phyloP scores from a whole-genome alignment of 2,888 invertebrate species.

The Netelia inedita region DNA sequence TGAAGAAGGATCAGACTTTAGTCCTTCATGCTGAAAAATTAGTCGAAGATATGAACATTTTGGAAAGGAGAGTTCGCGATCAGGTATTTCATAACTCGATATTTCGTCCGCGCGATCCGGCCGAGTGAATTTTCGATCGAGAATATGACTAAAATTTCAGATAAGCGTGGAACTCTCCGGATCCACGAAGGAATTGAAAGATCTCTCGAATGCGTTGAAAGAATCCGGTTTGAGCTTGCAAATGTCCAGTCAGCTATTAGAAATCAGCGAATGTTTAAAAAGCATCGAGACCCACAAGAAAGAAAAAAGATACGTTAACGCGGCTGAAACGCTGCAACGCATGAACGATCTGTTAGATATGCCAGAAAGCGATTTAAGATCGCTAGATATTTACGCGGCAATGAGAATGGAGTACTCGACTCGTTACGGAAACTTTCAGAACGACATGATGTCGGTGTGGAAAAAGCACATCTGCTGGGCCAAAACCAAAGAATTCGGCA shows the following conservation, averaged over 20 bases:
- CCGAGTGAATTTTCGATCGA: neutral
- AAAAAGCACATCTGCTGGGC: constrained; percentile 85
- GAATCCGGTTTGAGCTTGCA: constrained; percentile 87
- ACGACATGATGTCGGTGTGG: constrained; percentile 86
- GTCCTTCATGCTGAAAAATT: constrained; percentile 85
- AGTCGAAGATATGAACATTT: constrained; percentile 86
- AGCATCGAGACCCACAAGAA: constrained; percentile 80
- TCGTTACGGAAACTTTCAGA: constrained; percentile 85
- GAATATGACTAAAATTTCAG: constrained; percentile 72
- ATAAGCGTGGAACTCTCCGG: constrained; percentile 88
- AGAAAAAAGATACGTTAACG: constrained; percentile 83
- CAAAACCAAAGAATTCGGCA: constrained; percentile 74
- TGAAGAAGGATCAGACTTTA: constrained; percentile 86
- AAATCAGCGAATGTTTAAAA: constrained; percentile 83
- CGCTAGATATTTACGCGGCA: constrained; percentile 86
- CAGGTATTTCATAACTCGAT: constrained; percentile 75
- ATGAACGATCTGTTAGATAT: constrained; percentile 84
- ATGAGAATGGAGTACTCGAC: constrained; percentile 85
- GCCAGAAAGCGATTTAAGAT: constrained; percentile 86
- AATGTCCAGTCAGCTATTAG: constrained; percentile 84
- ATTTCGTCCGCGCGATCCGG: neutral
- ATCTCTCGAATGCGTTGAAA: constrained; percentile 86
- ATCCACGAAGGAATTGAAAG: constrained; percentile 88
- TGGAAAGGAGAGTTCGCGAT: constrained; percentile 88
- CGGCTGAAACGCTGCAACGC: constrained; percentile 86